These are phyloP conservation scores for Saccopteryx leptura DNA, from an alignment of 2,113 vertebrate genomes.

Conservation along the genomic window DNA sequence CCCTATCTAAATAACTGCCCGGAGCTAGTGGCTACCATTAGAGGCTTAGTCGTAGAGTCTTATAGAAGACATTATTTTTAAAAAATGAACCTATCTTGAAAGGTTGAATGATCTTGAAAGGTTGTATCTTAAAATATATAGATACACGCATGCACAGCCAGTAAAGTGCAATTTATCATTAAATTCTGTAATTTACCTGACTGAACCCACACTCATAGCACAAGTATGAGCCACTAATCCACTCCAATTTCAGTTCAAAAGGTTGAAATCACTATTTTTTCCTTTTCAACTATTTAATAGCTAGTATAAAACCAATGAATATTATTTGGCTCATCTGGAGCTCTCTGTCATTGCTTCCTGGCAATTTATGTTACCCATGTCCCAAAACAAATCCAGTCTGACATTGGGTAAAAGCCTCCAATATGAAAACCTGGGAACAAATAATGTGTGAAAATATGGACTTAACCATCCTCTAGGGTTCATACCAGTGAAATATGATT, in stretches of 20 bases:
- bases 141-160: background rate
- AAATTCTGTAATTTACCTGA: conserved; percentile 69
- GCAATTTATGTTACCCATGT: background rate
- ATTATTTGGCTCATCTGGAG: conserved; percentile 69
- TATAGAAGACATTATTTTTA: background rate
- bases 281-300: conserved; percentile 46
- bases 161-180: conserved; percentile 50
- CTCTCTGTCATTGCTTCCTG: conserved; percentile 58
- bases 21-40: background rate
- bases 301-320: conserved; percentile 5
- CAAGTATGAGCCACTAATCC: conserved; percentile 48
- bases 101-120: conserved; percentile 8
- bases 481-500: background rate
- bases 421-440: background rate
- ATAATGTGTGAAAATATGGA: background rate
- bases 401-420: background rate
- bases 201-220: conserved; percentile 57
- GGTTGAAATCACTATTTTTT: conserved; percentile 59
- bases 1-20: background rate
- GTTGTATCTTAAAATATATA: conserved; percentile 25
- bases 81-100: background rate
- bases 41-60: background rate
- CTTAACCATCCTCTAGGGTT: background rate
- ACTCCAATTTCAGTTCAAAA: conserved; percentile 61
- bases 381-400: conserved; percentile 22